phyloP scores from a whole-genome alignment of 2,797 vertebrate genomes.

The Pseudochirops corinnae region DNA sequence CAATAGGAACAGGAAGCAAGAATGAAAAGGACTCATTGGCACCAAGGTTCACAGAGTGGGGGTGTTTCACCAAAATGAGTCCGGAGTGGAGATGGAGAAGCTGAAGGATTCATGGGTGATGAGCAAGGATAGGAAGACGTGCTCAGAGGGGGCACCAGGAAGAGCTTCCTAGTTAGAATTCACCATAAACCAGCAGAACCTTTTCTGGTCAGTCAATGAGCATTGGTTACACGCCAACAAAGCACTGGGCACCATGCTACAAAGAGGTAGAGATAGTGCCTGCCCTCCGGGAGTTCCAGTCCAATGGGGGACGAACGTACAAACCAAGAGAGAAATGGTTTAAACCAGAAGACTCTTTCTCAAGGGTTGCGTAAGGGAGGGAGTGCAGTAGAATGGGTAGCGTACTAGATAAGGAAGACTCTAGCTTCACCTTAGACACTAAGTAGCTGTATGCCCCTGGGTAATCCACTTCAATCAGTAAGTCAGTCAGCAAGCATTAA shows the following conservation, averaged over 20 bases:
- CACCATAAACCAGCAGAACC: neutral
- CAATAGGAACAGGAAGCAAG: neutral
- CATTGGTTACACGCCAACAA: neutral
- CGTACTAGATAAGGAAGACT: too few relatives aligned
- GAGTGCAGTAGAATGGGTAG: too few relatives aligned
- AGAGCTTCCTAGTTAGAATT: neutral
- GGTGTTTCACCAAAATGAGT: too few relatives aligned
- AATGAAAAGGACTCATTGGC: neutral
- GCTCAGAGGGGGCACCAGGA: fast-evolving
- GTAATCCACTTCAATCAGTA: too few relatives aligned
- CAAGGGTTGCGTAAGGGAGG: too few relatives aligned
- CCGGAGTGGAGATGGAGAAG: too few relatives aligned
- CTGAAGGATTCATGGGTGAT: too few relatives aligned
- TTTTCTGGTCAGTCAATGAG: neutral
- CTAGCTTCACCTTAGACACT: too few relatives aligned
- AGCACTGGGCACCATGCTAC: too few relatives aligned
- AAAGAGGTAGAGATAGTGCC: neutral
- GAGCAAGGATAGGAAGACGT: too few relatives aligned
- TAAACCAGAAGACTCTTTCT: neutral
- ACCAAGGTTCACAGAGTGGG: neutral
- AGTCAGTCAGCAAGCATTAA: too few relatives aligned
- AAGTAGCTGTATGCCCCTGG: too few relatives aligned
- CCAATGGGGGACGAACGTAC: neutral
- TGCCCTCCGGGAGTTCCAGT: neutral
- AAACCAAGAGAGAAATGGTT: neutral